Conservation (phyloP, 2,797 vertebrate species). For the Myioborus melanocephalus region DNA sequence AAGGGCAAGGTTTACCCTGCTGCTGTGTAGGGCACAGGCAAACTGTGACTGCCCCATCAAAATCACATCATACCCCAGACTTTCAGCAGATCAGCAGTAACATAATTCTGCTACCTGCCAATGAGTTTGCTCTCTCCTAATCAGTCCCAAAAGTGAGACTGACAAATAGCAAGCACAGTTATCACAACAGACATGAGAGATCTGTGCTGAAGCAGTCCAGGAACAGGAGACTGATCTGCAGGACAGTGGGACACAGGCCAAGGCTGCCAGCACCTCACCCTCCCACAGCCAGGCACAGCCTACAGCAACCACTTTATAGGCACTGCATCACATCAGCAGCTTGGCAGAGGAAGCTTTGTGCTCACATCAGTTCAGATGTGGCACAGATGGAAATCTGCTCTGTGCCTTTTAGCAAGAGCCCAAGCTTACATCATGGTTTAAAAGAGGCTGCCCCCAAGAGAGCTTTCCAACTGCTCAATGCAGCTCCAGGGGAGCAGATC, state of each 20-base stretch:
- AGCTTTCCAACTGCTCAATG: not conserved
- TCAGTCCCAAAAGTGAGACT: not conserved
- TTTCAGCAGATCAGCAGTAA: not conserved
- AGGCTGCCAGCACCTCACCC: not conserved
- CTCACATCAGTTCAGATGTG: not conserved
- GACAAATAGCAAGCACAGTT: not conserved
- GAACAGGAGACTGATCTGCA: accelerated
- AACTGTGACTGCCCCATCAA: not conserved
- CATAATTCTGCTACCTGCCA: not conserved
- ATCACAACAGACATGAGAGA: not conserved
- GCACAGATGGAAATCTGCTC: not conserved
- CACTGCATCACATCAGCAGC: not conserved
- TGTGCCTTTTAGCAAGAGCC: not conserved
- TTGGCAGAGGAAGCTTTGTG: not conserved
- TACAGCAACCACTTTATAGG: not conserved
- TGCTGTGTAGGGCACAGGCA: not conserved
- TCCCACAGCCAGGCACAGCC: not conserved
- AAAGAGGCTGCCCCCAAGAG: not conserved
- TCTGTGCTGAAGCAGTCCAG: not conserved
- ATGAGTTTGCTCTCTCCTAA: not conserved
- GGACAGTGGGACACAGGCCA: not conserved
- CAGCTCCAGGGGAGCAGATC: not conserved
- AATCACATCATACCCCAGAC: not conserved
- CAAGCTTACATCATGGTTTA: not conserved
- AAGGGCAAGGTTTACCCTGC: not conserved